These are phyloP conservation scores for Pogonophryne albipinna DNA, from an alignment of 2,797 vertebrate genomes.

Conservation along the genomic window DNA sequence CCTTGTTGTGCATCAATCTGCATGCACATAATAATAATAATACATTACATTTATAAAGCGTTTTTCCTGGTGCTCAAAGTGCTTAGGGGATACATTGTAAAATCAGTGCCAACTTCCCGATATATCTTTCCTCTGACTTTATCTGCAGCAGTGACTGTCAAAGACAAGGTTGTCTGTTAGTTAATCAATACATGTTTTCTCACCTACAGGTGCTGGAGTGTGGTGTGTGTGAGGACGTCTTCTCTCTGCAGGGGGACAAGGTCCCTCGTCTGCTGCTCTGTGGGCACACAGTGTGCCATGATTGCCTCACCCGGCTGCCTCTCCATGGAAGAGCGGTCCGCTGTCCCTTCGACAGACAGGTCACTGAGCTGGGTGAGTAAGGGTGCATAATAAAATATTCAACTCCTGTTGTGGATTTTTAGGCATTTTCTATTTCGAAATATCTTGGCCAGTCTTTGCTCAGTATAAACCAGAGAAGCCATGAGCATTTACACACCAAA, in stretches of 20 bases:
- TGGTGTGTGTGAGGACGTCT: slow-evolving; percentile 98
- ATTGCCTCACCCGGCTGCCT: slow-evolving; percentile 95
- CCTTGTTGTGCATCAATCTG: background rate
- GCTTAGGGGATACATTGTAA: background rate
- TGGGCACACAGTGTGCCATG: slow-evolving; percentile 97
- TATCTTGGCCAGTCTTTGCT: too few species aligned
- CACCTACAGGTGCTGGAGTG: slow-evolving; percentile 90
- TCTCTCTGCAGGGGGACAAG: slow-evolving; percentile 97
- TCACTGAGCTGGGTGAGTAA: slow-evolving; percentile 93
- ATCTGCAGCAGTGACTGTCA: background rate
- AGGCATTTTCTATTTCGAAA: background rate
- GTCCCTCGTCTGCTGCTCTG: slow-evolving; percentile 96
- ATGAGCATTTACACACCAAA: background rate
- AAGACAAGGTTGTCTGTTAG: background rate
- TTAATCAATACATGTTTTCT: background rate
- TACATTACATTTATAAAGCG: too few species aligned
- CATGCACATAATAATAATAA: background rate
- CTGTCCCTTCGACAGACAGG: slow-evolving; percentile 97
- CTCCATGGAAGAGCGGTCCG: slow-evolving; percentile 95
- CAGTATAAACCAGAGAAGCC: background rate
- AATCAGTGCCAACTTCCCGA: background rate
- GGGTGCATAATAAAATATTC: too few species aligned
- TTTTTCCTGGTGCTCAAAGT: too few species aligned
- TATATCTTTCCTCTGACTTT: background rate
- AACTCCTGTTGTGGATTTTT: background rate